Evolutionary conservation across 2,888 invertebrate genomes (phyloP), one percentile per base, ranked within the genome.

Genomic region (Agriopis aurantiaria): DNA sequence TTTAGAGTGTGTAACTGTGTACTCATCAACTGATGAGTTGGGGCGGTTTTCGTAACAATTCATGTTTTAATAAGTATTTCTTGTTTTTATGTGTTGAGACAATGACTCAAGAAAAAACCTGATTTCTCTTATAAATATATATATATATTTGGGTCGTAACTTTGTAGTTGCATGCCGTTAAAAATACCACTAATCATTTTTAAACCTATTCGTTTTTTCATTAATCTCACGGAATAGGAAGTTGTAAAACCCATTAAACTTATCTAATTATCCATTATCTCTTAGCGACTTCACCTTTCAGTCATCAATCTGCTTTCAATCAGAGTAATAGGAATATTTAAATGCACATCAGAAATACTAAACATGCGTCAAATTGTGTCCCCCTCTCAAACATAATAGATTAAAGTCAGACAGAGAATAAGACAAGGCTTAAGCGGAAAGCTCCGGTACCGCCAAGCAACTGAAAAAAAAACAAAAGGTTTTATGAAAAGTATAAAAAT

Each of bases 221-320:
- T 58, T 58, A 48, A 58, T 46, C 33, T 33, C 5, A 57, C 57
- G 17, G 41, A 56, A 41, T 57, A 11, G 56, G 61, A 62, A 57
- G 57, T 61, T 33, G 33, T 57, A 62, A 67, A 64, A 64, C 14
- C 53, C 46, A 63, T 68, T 64, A 59, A 68, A 68, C 52, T 68
- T 68, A 68, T 64, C 59, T 64, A 68, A 68, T 64, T 59, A 68
- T 51, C 53, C 23, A 59, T 62, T 62, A 68, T 59, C 58, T 45
- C 49, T 68, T 23, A 58, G 49, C 43, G 40, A 53, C 46, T 68
- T 60, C 49, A 59, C 61, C 60, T 56, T 51, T 43, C 49, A 63
- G 60, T 55, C 63, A 64, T 59, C 55, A 68, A 68, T 69, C 64
- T 64, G 60, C 65, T 65, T 69, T 65, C 69, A 65, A 59, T 61